These are phyloP conservation scores for Trichoplusia ni DNA, from an alignment of 1,140 invertebrate genomes.

Conservation along the genomic window DNA sequence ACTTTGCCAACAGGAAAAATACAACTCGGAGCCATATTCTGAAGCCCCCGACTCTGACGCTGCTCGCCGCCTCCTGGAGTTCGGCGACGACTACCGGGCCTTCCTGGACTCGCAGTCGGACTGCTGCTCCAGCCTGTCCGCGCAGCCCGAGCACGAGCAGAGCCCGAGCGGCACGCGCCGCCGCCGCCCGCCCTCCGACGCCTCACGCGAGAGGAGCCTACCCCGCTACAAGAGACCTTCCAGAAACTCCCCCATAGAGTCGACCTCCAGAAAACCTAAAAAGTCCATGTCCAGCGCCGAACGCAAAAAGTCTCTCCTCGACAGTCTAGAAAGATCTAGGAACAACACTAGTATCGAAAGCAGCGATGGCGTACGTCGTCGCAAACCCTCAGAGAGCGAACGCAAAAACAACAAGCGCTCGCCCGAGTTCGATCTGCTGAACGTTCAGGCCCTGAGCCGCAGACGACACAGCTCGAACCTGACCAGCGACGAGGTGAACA, in stretches of 20 bases:
- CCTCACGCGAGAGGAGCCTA: slow-evolving; percentile 58
- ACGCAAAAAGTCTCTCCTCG: slow-evolving; percentile 76
- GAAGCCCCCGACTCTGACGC: slow-evolving; percentile 94
- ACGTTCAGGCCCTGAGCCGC: slow-evolving; percentile 68
- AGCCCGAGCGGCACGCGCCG: slow-evolving; percentile 76
- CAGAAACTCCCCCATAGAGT: slow-evolving; percentile 76
- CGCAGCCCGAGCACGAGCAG: slow-evolving; percentile 83
- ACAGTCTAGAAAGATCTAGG: slow-evolving; percentile 76
- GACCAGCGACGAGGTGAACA: slow-evolving; percentile 74
- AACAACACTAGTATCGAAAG: slow-evolving; percentile 77
- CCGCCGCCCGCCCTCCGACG: slow-evolving; percentile 62
- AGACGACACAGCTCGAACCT: slow-evolving; percentile 71
- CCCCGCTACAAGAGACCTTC: slow-evolving; percentile 68
- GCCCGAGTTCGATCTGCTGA: slow-evolving; percentile 72
- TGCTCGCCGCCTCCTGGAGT: slow-evolving; percentile 90
- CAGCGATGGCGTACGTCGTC: slow-evolving; percentile 64
- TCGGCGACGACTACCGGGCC: slow-evolving; percentile 95
- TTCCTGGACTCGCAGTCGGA: slow-evolving; percentile 94
- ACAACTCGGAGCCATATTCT: slow-evolving; percentile 94
- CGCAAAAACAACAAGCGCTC: slow-evolving; percentile 71
- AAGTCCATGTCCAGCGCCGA: slow-evolving; percentile 79
- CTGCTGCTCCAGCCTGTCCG: slow-evolving; percentile 89
- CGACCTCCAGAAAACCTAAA: slow-evolving; percentile 74
- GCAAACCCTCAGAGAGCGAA: slow-evolving; percentile 68
- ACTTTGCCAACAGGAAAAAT: slow-evolving; percentile 88